Conservation (phyloP, 2,888 invertebrate species). For the Liposcelis brunnea region DNA sequence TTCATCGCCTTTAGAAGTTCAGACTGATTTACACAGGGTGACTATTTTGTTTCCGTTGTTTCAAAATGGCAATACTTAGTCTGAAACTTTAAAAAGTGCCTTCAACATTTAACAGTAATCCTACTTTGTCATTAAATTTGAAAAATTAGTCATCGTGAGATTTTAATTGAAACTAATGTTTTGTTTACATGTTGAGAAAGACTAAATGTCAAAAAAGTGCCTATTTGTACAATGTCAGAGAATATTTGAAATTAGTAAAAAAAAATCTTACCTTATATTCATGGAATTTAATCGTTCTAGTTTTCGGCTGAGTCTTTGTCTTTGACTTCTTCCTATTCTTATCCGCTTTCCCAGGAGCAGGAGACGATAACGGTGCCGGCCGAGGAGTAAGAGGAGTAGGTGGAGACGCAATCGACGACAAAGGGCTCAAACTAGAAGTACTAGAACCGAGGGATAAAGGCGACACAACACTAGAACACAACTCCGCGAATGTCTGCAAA, state of each 20-base stretch:
- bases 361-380: conserved; percentile 22
- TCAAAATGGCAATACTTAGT: too few relatives aligned
- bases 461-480: conserved; percentile 21
- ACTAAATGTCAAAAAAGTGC: too few relatives aligned
- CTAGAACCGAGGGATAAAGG: conserved; percentile 39
- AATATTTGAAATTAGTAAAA: neutral
- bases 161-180: too few relatives aligned
- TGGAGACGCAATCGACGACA: conserved; percentile 13
- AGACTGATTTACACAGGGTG: too few relatives aligned
- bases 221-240: too few relatives aligned
- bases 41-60: too few relatives aligned
- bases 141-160: too few relatives aligned
- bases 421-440: conserved; percentile 32
- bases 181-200: too few relatives aligned
- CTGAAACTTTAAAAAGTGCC: too few relatives aligned
- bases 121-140: too few relatives aligned
- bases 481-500: conserved; percentile 19
- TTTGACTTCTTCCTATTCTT: conserved; percentile 68
- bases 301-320: conserved; percentile 61
- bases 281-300: conserved; percentile 88
- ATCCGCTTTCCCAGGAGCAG: conserved; percentile 42
- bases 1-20: too few relatives aligned
- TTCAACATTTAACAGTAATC: too few relatives aligned
- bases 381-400: conserved; percentile 21
- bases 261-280: conserved; percentile 56